These are phyloP conservation scores for Venustoraphidia nigricollis DNA, from an alignment of 2,888 invertebrate genomes.

Conservation along the genomic window DNA sequence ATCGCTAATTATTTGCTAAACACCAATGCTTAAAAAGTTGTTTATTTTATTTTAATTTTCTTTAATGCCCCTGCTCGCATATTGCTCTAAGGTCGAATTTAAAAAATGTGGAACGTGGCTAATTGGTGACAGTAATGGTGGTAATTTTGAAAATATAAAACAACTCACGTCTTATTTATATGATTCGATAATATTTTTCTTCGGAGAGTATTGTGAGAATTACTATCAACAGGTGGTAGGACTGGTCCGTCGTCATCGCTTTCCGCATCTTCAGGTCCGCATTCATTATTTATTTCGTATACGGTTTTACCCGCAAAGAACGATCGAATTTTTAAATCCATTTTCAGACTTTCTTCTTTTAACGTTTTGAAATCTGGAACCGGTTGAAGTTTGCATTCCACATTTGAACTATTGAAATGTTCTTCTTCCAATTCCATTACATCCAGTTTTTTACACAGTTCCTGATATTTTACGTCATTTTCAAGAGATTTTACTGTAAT, in stretches of 20 bases:
- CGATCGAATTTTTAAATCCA: constrained; percentile 48
- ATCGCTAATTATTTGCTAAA: too few species aligned
- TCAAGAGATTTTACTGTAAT: constrained; percentile 17
- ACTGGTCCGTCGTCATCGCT: constrained; percentile 22
- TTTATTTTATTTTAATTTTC: too few species aligned
- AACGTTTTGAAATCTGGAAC: constrained; percentile 44
- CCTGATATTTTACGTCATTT: constrained; percentile 33
- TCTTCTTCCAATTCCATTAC: constrained; percentile 45
- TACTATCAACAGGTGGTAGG: constrained; percentile 48
- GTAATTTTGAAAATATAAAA: background rate
- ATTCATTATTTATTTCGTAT: constrained; percentile 16
- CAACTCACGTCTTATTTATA: constrained; percentile 41
- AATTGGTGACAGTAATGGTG: too few species aligned
- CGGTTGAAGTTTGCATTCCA: constrained; percentile 32
- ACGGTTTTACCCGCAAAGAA: constrained; percentile 39
- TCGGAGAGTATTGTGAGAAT: constrained; percentile 48
- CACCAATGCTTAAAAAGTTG: too few species aligned
- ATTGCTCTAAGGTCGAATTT: too few species aligned
- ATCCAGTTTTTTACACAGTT: constrained; percentile 45
- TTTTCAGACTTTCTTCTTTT: constrained; percentile 42
- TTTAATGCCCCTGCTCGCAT: too few species aligned
- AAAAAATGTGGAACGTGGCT: too few species aligned
- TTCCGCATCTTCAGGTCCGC: constrained; percentile 13
- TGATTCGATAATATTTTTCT: constrained; percentile 52
- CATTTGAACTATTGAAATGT: constrained; percentile 30